Percentiles rank a stretch among this genome's conserved stretches.
These are phyloP conservation scores for Tachystola acroxantha DNA, from an alignment of 2,888 invertebrate genomes.

Conservation along the genomic window DNA sequence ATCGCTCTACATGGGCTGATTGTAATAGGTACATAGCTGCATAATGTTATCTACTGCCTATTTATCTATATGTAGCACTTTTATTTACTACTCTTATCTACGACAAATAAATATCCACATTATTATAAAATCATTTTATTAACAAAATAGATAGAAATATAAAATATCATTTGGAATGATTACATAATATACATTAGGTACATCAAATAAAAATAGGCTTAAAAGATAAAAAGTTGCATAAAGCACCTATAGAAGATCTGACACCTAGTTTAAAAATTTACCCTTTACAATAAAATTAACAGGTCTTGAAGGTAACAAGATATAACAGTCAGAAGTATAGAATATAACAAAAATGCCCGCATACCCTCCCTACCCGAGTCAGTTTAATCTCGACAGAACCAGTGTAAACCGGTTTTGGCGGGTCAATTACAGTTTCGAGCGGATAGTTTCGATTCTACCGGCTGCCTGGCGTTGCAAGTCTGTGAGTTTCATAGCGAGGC, in stretches of 20 bases:
- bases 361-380: slow-evolving; percentile 43
- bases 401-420: slow-evolving; percentile 21
- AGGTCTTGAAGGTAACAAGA: neutral
- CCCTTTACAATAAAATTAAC: slow-evolving; percentile 2
- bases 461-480: slow-evolving; percentile 88
- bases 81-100: too few relatives aligned
- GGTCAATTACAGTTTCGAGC: slow-evolving; percentile 83
- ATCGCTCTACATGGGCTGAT: too few relatives aligned
- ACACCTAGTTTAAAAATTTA: slow-evolving; percentile 1
- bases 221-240: slow-evolving; percentile 13
- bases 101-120: neutral
- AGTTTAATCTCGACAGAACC: slow-evolving; percentile 12
- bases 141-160: slow-evolving; percentile 33
- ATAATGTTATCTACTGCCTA: too few relatives aligned
- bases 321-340: neutral
- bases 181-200: slow-evolving; percentile 30
- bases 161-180: slow-evolving; percentile 51
- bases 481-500: slow-evolving; percentile 94
- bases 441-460: slow-evolving; percentile 84
- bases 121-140: slow-evolving; percentile 30
- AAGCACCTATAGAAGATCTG: slow-evolving; percentile 13
- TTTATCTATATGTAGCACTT: too few relatives aligned
- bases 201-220: slow-evolving; percentile 19
- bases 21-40: too few relatives aligned
- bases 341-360: slow-evolving; percentile 30